Conservation (phyloP, 1,140 invertebrate species). For the Lepidurus apus region DNA sequence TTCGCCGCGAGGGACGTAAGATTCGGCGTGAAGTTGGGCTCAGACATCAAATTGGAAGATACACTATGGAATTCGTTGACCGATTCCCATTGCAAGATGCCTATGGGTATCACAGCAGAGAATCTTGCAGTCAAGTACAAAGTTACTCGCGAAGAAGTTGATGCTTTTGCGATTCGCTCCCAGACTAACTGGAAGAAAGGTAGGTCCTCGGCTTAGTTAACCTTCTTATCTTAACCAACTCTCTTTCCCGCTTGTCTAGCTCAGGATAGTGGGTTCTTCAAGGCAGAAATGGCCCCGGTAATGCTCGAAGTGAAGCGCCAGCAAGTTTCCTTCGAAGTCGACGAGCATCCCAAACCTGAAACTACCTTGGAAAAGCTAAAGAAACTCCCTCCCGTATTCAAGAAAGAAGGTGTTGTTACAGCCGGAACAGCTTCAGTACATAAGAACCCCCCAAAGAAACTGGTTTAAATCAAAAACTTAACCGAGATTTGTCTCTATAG, state of each 20-base stretch:
- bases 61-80: constrained; percentile 84
- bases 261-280: constrained; percentile 79
- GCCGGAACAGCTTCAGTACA: constrained; percentile 90
- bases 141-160: constrained; percentile 77
- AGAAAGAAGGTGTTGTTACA: constrained; percentile 92
- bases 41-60: constrained; percentile 79
- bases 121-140: constrained; percentile 89
- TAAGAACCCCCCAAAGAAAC: constrained; percentile 27
- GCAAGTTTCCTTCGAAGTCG: constrained; percentile 68
- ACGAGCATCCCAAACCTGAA: constrained; percentile 91
- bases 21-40: constrained; percentile 85
- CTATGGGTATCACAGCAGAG: constrained; percentile 97
- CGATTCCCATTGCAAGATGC: constrained; percentile 81
- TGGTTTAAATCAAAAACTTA: neutral
- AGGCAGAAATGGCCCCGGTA: constrained; percentile 78
- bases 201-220: constrained; percentile 40
- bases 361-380: constrained; percentile 76
- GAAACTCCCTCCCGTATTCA: constrained; percentile 82
- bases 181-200: constrained; percentile 74
- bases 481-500: constrained; percentile 45
- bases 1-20: constrained; percentile 78
- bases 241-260: constrained; percentile 52
- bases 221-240: constrained; percentile 20
- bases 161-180: constrained; percentile 80
- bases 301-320: constrained; percentile 77